Conservation (phyloP, 2,113 vertebrate genomes). For the Canis aureus region DNA sequence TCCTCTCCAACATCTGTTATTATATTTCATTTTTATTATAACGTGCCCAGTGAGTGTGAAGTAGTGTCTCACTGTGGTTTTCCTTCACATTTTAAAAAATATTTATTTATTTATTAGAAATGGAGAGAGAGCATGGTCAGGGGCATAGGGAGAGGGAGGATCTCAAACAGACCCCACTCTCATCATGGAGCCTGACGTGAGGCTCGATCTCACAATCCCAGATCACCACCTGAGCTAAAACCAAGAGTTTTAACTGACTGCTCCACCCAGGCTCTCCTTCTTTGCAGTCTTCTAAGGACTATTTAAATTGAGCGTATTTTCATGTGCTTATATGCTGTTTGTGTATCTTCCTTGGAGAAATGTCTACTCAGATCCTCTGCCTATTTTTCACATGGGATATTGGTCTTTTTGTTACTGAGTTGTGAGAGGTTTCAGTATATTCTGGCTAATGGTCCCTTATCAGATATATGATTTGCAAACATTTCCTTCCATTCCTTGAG, state of each 20-base stretch:
- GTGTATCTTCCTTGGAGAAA: neutral
- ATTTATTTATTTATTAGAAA: neutral
- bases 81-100: neutral
- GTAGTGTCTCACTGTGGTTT: neutral
- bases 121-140: neutral
- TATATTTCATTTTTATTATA: neutral
- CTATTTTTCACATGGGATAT: neutral
- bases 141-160: neutral
- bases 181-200: neutral
- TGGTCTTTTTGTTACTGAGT: neutral
- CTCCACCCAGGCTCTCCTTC: neutral
- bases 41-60: neutral
- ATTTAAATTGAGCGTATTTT: neutral
- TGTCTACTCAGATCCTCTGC: neutral
- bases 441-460: neutral
- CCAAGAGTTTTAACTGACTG: neutral
- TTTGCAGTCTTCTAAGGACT: neutral
- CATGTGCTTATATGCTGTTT: neutral
- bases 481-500: neutral
- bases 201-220: neutral
- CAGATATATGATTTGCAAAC: neutral
- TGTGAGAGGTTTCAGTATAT: neutral
- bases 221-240: neutral
- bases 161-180: neutral
- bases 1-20: neutral